phyloP scores from a whole-genome alignment of 2,888 invertebrate species.

The Cremastobaeus sp. region DNA sequence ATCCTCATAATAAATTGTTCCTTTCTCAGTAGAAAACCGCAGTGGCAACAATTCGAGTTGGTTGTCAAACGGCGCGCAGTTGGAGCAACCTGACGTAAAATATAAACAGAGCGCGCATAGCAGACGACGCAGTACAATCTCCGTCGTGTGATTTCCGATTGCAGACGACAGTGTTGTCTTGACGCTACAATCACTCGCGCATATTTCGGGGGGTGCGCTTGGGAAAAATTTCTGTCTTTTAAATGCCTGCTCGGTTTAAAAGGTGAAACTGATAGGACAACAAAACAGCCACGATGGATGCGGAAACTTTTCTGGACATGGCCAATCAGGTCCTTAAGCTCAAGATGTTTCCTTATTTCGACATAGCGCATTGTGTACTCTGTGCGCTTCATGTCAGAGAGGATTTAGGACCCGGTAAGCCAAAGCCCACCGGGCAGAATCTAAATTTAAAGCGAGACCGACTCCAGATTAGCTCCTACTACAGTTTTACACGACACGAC shows the following conservation, averaged over 20 bases:
- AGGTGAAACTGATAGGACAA: constrained; percentile 21
- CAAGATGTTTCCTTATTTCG: constrained; percentile 99
- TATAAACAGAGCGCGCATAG: too few relatives aligned
- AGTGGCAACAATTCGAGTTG: too few relatives aligned
- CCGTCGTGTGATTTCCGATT: too few relatives aligned
- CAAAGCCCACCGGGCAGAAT: constrained; percentile 70
- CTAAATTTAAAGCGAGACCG: constrained; percentile 74
- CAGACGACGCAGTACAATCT: too few relatives aligned
- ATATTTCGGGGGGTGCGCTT: constrained; percentile 43
- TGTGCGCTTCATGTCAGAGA: constrained; percentile 97
- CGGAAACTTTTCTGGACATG: constrained; percentile 97
- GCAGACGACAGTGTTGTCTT: constrained; percentile 34
- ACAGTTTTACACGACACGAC: too few relatives aligned
- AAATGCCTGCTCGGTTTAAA: constrained; percentile 35
- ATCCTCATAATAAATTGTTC: too few relatives aligned
- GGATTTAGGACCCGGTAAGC: constrained; percentile 93
- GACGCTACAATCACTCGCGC: constrained; percentile 29
- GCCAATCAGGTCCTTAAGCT: constrained; percentile 99
- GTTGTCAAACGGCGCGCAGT: too few relatives aligned
- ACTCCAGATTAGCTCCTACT: constrained; percentile 68
- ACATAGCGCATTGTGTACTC: constrained; percentile 96
- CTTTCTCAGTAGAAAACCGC: too few relatives aligned
- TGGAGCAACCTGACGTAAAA: too few relatives aligned
- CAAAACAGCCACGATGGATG: constrained; percentile 89
- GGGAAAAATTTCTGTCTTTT: constrained; percentile 31